Evolutionary conservation across 2,888 invertebrate genomes (phyloP).

Genomic region (Nephrotoma flavescens): DNA sequence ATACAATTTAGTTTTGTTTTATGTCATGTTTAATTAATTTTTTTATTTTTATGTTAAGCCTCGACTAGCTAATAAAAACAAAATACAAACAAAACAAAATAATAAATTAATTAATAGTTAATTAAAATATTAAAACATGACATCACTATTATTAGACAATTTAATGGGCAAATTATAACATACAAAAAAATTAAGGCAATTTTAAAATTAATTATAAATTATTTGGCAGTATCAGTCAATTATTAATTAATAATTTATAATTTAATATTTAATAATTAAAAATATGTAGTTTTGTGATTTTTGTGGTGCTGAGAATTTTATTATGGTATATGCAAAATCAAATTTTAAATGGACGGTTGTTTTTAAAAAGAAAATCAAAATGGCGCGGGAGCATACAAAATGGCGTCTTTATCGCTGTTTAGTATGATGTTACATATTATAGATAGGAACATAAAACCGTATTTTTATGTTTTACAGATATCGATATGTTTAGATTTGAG

Average conservation of each 20-base stretch:
- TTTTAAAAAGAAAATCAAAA: neutral
- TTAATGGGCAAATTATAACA: neutral
- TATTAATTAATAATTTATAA: neutral
- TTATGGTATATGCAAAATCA: neutral
- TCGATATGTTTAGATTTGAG: neutral
- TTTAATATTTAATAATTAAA: neutral
- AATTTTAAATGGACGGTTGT: neutral
- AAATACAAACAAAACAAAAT: neutral
- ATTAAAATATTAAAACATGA: neutral
- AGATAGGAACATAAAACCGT: neutral
- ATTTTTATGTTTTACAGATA: neutral
- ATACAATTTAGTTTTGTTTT: neutral
- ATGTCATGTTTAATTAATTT: neutral
- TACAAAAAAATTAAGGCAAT: neutral
- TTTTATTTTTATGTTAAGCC: neutral
- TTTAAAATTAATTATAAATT: neutral
- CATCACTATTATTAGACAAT: neutral
- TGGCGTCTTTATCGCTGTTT: neutral
- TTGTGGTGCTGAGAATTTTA: neutral
- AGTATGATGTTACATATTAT: too few relatives aligned
- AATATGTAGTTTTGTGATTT: neutral
- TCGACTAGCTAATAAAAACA: neutral
- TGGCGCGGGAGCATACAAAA: neutral
- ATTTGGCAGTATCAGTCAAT: constrained; percentile 2
- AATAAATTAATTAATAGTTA: neutral